Conservation (phyloP, 2,888 invertebrate species). For the Synergus gifuensis region DNA sequence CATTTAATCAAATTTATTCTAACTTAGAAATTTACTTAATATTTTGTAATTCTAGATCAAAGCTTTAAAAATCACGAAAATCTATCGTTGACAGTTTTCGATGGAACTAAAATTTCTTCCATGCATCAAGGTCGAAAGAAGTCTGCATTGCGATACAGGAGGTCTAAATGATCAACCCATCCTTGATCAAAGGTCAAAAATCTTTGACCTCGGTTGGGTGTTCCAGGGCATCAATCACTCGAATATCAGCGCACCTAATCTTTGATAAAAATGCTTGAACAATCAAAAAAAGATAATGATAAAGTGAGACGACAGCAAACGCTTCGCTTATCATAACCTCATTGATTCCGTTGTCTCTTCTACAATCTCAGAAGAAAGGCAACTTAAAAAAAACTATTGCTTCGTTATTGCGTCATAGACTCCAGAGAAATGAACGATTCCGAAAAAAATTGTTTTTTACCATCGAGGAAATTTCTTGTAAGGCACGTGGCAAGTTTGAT, state of each 20-base stretch:
- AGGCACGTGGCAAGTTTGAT: background rate
- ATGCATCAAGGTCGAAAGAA: background rate
- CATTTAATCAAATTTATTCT: background rate
- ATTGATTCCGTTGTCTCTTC: constrained; percentile 21
- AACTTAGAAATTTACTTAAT: too few species aligned
- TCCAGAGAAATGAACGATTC: constrained; percentile 29
- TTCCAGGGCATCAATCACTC: constrained; percentile 48
- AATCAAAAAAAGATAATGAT: constrained; percentile 61
- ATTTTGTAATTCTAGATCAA: background rate
- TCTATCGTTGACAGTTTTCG: constrained; percentile 24
- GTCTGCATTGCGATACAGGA: constrained; percentile 8
- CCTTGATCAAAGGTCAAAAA: constrained; percentile 11
- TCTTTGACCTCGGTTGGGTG: background rate
- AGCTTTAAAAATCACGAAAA: background rate
- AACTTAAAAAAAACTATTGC: constrained; percentile 18
- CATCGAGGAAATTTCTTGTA: background rate
- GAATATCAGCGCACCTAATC: constrained; percentile 52
- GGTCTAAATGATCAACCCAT: background rate
- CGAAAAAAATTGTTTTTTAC: background rate
- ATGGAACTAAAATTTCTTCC: background rate
- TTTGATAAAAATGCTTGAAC: constrained; percentile 66
- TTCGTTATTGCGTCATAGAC: constrained; percentile 28
- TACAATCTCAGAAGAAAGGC: constrained; percentile 10
- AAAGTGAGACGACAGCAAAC: constrained; percentile 45
- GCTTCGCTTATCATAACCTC: constrained; percentile 10